Evolutionary conservation across 2,113 vertebrate species (phyloP).

Genomic region (Bombycilla garrulus): DNA sequence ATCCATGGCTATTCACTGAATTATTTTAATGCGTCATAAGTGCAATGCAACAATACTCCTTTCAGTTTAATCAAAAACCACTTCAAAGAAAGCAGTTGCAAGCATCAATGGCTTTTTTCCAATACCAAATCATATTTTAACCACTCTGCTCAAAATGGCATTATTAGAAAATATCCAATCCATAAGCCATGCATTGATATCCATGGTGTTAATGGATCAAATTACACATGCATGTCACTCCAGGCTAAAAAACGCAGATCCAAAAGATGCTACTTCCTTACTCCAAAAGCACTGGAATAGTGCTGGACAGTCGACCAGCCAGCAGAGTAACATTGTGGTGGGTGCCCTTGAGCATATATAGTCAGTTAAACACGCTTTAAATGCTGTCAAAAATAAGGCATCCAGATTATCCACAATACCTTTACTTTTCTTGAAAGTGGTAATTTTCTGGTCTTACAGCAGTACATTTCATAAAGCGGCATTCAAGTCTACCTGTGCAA

Average conservation of each 20-base stretch:
- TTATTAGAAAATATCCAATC: background rate
- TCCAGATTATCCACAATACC: background rate
- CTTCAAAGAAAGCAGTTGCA: background rate
- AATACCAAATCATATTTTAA: background rate
- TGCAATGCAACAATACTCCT: background rate
- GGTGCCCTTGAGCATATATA: background rate
- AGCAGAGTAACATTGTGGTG: background rate
- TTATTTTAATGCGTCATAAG: background rate
- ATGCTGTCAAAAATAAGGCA: background rate
- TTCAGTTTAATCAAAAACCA: background rate
- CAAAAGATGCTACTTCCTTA: background rate
- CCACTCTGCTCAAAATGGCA: background rate
- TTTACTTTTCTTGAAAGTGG: background rate
- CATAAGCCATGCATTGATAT: background rate
- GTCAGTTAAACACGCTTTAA: background rate
- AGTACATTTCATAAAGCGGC: background rate
- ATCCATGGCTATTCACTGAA: background rate
- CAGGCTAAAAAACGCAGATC: accelerated
- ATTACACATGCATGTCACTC: background rate
- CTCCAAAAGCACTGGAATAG: background rate
- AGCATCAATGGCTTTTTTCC: background rate
- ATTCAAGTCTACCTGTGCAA: background rate
- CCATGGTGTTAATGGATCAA: background rate
- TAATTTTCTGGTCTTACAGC: background rate
- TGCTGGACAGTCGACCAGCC: background rate